Conservation (phyloP, 2,113 vertebrate species). For the Pristiophorus japonicus region DNA sequence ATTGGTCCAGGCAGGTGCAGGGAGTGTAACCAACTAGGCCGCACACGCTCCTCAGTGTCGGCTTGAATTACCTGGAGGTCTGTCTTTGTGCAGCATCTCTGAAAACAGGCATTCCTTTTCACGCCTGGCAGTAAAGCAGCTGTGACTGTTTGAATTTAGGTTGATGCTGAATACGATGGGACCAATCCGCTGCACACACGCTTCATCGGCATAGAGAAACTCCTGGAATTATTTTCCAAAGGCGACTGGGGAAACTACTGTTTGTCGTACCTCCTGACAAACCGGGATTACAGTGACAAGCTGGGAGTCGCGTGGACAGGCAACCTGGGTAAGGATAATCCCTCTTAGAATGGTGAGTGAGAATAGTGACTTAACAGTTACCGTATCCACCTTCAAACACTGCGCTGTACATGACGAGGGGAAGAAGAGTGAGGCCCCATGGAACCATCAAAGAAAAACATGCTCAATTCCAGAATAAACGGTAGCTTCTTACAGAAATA, state of each 20-base stretch:
- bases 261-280: slow-evolving; percentile 66
- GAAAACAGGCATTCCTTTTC: not conserved
- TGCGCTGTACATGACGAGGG: not conserved
- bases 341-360: not conserved
- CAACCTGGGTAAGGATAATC: slow-evolving; percentile 54
- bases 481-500: not conserved
- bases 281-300: slow-evolving; percentile 66
- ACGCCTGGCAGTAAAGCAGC: not conserved
- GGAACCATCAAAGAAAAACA: not conserved
- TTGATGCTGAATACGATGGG: not conserved
- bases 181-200: slow-evolving; percentile 47
- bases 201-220: slow-evolving; percentile 63
- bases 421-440: not conserved
- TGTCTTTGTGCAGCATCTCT: not conserved
- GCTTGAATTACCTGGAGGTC: not conserved
- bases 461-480: not conserved
- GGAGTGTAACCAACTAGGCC: not conserved
- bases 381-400: not conserved
- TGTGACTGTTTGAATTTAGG: not conserved
- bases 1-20: not conserved
- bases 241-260: slow-evolving; percentile 65
- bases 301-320: slow-evolving; percentile 71
- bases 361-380: not conserved
- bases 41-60: too few relatives aligned
- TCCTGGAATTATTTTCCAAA: slow-evolving; percentile 62